Percentiles rank a stretch among this genome's conserved stretches.
Evolutionary conservation across 92 coral and sea anemone species (phyloP).

Genomic region (Metridium senile): DNA sequence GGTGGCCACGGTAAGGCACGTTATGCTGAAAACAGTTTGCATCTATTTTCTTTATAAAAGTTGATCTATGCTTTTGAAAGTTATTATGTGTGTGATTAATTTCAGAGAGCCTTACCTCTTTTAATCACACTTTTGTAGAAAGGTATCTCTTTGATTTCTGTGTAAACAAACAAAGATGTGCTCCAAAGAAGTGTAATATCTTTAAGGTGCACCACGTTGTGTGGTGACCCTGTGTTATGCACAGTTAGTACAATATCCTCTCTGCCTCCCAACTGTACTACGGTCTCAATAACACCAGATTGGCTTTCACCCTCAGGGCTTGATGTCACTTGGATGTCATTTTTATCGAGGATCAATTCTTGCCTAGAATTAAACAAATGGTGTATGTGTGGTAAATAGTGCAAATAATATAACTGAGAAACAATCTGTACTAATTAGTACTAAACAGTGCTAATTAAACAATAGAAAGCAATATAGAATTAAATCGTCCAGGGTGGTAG

Average conservation of each 20-base stretch:
- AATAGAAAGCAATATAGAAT: too few species aligned
- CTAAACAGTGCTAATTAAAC: too few species aligned
- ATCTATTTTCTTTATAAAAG: too few species aligned
- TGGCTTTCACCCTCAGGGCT: slow-evolving; percentile 48
- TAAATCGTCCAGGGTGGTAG: too few species aligned
- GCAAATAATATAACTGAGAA: too few species aligned
- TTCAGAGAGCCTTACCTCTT: too few species aligned
- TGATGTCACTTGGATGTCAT: slow-evolving; percentile 61
- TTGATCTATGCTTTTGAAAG: too few species aligned
- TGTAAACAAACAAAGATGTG: slow-evolving; percentile 60
- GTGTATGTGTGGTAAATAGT: neutral
- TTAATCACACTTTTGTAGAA: neutral
- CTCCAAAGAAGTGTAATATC: slow-evolving; percentile 69
- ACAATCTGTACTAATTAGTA: too few species aligned
- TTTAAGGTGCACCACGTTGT: slow-evolving; percentile 11
- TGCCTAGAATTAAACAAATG: slow-evolving; percentile 28
- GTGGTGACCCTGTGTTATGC: slow-evolving; percentile 27
- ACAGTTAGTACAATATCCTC: slow-evolving; percentile 40
- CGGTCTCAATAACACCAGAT: slow-evolving; percentile 64
- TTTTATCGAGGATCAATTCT: slow-evolving; percentile 59
- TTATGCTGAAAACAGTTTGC: too few species aligned
- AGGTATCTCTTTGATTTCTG: slow-evolving; percentile 36
- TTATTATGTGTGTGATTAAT: too few species aligned
- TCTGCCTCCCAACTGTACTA: slow-evolving; percentile 21
- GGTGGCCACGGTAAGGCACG: too few species aligned